phyloP scores from a whole-genome alignment of 2,888 invertebrate genomes.

The Amiota communis region DNA sequence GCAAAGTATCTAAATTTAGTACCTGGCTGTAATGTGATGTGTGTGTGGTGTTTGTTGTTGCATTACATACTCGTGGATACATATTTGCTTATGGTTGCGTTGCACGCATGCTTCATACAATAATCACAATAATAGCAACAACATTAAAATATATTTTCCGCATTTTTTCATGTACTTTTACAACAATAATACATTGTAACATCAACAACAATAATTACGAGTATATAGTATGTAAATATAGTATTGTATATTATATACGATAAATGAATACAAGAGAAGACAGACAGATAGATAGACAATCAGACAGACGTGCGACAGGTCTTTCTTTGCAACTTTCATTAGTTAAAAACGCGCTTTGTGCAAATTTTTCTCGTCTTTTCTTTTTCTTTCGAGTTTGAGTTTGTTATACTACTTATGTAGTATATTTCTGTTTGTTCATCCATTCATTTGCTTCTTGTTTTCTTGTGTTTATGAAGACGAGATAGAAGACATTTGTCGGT shows the following conservation, averaged over 20 bases:
- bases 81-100: slow-evolving; percentile 29
- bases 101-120: slow-evolving; percentile 39
- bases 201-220: neutral
- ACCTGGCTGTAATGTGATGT: no score
- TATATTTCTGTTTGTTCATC: no score
- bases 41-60: no score
- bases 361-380: neutral
- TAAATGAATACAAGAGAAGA: slow-evolving; percentile 11
- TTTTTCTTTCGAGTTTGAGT: no score
- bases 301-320: slow-evolving; percentile 27
- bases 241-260: no score
- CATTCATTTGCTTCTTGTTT: no score
- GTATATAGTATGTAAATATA: no score
- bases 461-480: no score
- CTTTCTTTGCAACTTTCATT: neutral
- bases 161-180: slow-evolving; percentile 55
- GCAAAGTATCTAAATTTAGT: no score
- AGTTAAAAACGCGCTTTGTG: neutral
- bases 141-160: slow-evolving; percentile 51
- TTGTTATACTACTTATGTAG: no score
- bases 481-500: no score
- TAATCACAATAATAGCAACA: slow-evolving; percentile 47
- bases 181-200: slow-evolving; percentile 34
- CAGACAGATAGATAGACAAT: slow-evolving; percentile 27
- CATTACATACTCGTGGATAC: neutral